phyloP scores from a whole-genome alignment of 2,888 invertebrate genomes.

The Julus scanicus region DNA sequence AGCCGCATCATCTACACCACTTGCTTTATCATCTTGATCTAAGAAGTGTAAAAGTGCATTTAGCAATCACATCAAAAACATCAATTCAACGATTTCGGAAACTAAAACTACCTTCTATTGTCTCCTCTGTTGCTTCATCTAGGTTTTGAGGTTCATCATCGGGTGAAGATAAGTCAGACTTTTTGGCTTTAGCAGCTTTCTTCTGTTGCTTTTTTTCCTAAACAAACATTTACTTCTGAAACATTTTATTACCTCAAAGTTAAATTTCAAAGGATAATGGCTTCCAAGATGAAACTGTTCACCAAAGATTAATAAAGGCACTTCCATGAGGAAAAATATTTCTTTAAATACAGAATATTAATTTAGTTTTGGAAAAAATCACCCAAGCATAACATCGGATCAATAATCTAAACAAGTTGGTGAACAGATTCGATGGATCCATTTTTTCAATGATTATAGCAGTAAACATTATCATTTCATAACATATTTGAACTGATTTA shows the following conservation, averaged over 20 bases:
- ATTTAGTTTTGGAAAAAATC: no score
- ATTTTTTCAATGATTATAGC: neutral
- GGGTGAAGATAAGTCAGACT: slow-evolving; percentile 77
- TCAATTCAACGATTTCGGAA: neutral
- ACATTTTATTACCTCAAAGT: neutral
- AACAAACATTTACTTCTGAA: neutral
- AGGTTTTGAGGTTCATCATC: slow-evolving; percentile 70
- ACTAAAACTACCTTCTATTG: neutral
- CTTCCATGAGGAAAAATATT: neutral
- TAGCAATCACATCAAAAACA: neutral
- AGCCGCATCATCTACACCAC: neutral
- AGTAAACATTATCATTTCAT: slow-evolving; percentile 6
- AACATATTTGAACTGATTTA: slow-evolving; percentile 60
- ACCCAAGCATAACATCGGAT: no score
- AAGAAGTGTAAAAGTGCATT: neutral
- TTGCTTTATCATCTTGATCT: slow-evolving; percentile 14
- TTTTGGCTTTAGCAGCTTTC: slow-evolving; percentile 73
- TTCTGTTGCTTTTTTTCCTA: slow-evolving; percentile 66
- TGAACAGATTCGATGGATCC: neutral
- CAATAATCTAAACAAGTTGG: neutral
- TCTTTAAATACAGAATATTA: no score
- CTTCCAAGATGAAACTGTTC: neutral
- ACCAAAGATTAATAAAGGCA: neutral
- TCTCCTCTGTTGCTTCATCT: neutral
- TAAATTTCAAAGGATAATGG: neutral